These are phyloP conservation scores for Trichechus manatus DNA, from an alignment of 2,113 vertebrate genomes.

Conservation along the genomic window DNA sequence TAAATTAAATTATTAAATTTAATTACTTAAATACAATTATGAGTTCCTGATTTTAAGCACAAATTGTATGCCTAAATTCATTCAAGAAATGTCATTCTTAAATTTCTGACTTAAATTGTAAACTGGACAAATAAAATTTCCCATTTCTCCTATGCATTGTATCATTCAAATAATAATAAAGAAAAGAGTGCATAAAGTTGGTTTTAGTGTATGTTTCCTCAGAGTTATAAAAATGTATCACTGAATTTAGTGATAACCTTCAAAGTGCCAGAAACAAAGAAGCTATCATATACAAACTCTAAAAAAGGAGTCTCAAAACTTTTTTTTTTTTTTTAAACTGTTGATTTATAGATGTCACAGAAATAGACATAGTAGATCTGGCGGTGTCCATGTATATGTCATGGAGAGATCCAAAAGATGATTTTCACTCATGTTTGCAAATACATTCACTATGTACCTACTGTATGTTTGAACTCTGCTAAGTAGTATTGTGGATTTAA, in stretches of 20 bases:
- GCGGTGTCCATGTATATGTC: not conserved
- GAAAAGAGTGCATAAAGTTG: conserved; percentile 79
- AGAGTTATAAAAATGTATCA: conserved; percentile 82
- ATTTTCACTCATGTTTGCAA: not conserved
- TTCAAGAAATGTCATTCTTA: not conserved
- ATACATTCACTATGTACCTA: not conserved
- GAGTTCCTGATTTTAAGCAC: not conserved
- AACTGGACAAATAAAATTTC: conserved; percentile 66
- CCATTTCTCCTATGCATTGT: conserved; percentile 67
- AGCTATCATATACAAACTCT: conserved; percentile 8
- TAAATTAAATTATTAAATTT: not conserved
- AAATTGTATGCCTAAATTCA: not conserved
- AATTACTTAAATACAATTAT: not conserved
- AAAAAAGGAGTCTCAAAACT: not conserved
- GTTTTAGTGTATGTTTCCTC: conserved; percentile 77
- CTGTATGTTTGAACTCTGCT: not conserved
- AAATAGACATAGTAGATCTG: not conserved
- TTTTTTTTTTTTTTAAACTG: not conserved
- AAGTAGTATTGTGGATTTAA: not conserved
- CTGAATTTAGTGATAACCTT: conserved; percentile 72
- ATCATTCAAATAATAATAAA: conserved; percentile 73
- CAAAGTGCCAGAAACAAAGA: conserved; percentile 52
- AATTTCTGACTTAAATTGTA: conserved; percentile 68
- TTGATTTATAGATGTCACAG: conserved; percentile 59
- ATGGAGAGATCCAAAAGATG: not conserved